Conservation (phyloP, 2,113 vertebrate species). For the Alouatta palliata region DNA sequence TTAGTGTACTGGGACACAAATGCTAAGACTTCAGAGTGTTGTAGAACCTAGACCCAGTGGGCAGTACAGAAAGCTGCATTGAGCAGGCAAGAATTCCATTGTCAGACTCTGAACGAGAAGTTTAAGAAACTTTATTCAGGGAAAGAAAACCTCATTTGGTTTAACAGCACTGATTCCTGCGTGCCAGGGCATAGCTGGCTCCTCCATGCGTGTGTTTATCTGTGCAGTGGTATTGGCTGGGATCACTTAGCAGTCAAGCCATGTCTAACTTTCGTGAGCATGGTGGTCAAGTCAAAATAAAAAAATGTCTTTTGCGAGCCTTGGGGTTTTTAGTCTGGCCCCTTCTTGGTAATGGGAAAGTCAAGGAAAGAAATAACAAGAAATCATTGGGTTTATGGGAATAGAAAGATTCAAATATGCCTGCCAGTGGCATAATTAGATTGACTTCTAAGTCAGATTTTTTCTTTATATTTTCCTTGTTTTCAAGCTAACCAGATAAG, state of each 20-base stretch:
- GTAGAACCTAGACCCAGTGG: constrained; percentile 30
- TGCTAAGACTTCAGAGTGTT: constrained; percentile 13
- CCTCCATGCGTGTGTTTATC: neutral
- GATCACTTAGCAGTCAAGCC: constrained; percentile 18
- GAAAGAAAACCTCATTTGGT: neutral
- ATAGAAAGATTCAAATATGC: neutral
- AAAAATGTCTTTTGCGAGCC: constrained; percentile 63
- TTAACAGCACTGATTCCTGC: neutral
- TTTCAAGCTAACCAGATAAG: neutral
- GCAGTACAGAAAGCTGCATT: constrained; percentile 15
- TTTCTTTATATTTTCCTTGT: constrained; percentile 24
- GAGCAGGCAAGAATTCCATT: constrained; percentile 27
- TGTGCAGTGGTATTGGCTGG: constrained; percentile 32
- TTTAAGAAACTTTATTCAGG: neutral
- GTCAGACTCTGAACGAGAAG: constrained; percentile 32
- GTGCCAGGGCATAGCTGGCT: rapidly evolving
- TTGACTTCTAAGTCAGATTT: constrained; percentile 35
- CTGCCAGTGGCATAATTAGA: neutral
- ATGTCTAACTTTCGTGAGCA: constrained; percentile 36
- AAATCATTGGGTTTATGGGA: constrained; percentile 36
- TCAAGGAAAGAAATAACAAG: constrained; percentile 4
- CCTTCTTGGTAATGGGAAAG: constrained; percentile 57
- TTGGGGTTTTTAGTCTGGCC: constrained; percentile 13
- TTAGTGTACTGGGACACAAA: constrained; percentile 39
- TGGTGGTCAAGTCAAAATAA: constrained; percentile 59